Evolutionary conservation across 2,888 invertebrate species (phyloP).

Genomic region (Caenorhabditis imperialis): DNA sequence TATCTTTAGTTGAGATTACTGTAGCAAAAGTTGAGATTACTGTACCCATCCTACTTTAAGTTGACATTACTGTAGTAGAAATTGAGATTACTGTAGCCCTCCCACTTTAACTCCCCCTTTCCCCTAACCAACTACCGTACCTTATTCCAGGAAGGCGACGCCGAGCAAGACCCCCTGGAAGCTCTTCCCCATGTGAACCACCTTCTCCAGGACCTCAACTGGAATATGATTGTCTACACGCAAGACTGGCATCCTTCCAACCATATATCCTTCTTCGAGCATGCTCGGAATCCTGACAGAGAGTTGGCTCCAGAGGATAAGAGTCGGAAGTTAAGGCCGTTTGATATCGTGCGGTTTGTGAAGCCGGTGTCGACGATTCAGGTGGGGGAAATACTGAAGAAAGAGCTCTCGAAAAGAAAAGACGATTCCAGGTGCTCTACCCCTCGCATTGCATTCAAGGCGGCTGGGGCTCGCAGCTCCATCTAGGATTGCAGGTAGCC

Average conservation of each 20-base stretch:
- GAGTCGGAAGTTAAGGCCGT: constrained; percentile 80
- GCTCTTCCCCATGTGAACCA: constrained; percentile 70
- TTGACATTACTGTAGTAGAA: too few species aligned
- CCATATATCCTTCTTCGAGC: constrained; percentile 96
- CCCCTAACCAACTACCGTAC: too few species aligned
- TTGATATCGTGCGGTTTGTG: constrained; percentile 93
- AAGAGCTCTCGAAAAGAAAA: neutral
- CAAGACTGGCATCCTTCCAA: constrained; percentile 95
- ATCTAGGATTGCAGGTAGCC: constrained; percentile 84
- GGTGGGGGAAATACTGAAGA: constrained; percentile 20
- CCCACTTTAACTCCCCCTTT: too few species aligned
- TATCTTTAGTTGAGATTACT: too few species aligned
- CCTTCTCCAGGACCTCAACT: constrained; percentile 58
- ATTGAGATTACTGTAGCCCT: too few species aligned
- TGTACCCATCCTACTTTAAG: too few species aligned
- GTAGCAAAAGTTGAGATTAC: too few species aligned
- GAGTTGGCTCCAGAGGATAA: constrained; percentile 66
- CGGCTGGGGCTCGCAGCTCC: constrained; percentile 93
- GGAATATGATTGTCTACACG: constrained; percentile 83
- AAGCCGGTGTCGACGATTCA: constrained; percentile 82
- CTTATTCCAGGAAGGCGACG: constrained; percentile 72
- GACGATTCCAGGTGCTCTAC: constrained; percentile 84
- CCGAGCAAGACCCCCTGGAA: constrained; percentile 72
- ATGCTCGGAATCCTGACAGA: constrained; percentile 79
- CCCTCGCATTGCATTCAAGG: constrained; percentile 96